phyloP scores from a whole-genome alignment of 2,113 vertebrate species.

The Ornithorhynchus anatinus region DNA sequence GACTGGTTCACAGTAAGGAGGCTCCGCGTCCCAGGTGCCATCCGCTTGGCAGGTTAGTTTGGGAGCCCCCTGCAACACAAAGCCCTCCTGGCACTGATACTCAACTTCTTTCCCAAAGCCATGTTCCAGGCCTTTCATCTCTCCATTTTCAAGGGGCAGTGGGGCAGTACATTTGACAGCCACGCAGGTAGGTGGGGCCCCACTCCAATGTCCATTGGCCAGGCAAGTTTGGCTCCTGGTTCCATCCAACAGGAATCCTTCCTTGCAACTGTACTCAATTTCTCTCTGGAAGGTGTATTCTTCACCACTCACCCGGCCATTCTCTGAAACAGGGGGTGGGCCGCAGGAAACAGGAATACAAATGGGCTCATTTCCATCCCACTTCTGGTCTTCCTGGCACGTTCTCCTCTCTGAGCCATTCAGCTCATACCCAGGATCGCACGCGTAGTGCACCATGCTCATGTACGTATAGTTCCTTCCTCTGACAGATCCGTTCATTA shows the following conservation, averaged over 20 bases:
- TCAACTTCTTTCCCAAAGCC: constrained; percentile 75
- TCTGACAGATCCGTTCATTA: constrained; percentile 74
- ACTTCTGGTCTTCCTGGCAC: constrained; percentile 81
- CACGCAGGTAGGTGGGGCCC: constrained; percentile 71
- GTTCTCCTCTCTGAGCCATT: constrained; percentile 74
- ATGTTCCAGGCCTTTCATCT: constrained; percentile 75
- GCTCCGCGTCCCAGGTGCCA: constrained; percentile 83
- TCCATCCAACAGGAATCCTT: constrained; percentile 84
- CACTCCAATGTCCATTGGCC: constrained; percentile 88
- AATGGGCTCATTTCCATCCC: constrained; percentile 80
- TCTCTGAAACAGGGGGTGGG: constrained; percentile 69
- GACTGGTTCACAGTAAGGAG: constrained; percentile 80
- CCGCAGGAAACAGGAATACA: constrained; percentile 86
- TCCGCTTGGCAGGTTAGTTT: constrained; percentile 76
- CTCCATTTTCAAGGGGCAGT: constrained; percentile 69
- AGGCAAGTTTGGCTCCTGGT: constrained; percentile 78
- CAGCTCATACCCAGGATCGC: constrained; percentile 82
- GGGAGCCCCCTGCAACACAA: constrained; percentile 73
- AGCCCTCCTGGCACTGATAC: constrained; percentile 85
- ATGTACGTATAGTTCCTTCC: constrained; percentile 76
- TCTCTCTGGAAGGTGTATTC: constrained; percentile 76
- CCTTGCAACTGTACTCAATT: constrained; percentile 76
- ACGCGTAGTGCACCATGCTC: constrained; percentile 78
- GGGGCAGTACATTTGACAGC: constrained; percentile 77
- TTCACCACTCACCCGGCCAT: constrained; percentile 74